phyloP scores from a whole-genome alignment of 2,888 invertebrate genomes.

The Boloria selene region DNA sequence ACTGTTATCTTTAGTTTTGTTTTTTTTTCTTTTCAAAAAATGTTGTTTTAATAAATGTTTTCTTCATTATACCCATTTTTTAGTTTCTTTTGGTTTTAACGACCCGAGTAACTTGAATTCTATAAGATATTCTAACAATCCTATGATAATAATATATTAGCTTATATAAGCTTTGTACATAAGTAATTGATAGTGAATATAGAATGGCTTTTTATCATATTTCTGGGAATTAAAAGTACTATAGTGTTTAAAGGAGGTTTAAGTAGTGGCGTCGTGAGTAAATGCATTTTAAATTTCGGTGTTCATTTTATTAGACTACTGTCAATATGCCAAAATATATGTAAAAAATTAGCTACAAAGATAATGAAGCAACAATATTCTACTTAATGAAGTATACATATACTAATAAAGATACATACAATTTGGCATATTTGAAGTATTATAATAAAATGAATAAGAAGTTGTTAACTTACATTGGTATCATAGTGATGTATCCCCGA shows the following conservation, averaged over 20 bases:
- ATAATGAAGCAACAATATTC: neutral
- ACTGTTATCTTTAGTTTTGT: constrained; percentile 76
- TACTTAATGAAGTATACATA: neutral
- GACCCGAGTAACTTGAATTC: constrained; percentile 22
- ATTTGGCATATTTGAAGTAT: constrained; percentile 10
- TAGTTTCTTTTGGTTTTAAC: constrained; percentile 40
- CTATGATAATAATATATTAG: constrained; percentile 30
- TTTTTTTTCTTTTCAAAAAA: constrained; percentile 56
- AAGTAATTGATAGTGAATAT: constrained; percentile 29
- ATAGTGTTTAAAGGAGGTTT: constrained; percentile 7
- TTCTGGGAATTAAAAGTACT: constrained; percentile 21
- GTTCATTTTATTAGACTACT: neutral
- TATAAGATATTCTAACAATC: constrained; percentile 32
- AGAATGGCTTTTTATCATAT: constrained; percentile 29
- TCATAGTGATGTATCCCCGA: constrained; percentile 2
- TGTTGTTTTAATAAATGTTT: constrained; percentile 77
- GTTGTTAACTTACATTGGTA: neutral
- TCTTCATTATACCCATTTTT: constrained; percentile 62
- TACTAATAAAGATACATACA: neutral
- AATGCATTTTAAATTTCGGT: neutral
- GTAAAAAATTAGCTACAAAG: neutral
- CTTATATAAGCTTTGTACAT: constrained; percentile 33
- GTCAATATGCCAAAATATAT: neutral
- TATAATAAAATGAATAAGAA: neutral
- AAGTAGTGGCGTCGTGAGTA: neutral